phyloP scores from a whole-genome alignment of 2,888 invertebrate genomes.

The Pogonocherus hispidulus region DNA sequence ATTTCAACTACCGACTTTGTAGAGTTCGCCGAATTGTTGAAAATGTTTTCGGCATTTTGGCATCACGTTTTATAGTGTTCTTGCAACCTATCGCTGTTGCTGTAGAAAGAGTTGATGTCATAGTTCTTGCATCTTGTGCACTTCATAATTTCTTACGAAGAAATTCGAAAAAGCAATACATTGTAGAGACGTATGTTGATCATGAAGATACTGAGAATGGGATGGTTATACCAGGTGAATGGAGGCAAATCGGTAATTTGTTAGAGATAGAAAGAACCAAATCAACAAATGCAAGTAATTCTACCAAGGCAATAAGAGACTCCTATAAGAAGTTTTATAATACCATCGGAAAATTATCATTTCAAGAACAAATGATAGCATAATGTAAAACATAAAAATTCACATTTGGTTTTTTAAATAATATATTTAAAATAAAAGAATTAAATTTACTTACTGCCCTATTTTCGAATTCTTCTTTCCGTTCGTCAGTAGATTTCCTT shows the following conservation, averaged over 20 bases:
- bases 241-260: conserved; percentile 38
- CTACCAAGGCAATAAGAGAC: conserved; percentile 30
- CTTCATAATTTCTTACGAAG: conserved; percentile 35
- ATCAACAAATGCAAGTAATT: conserved; percentile 25
- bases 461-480: too few species aligned
- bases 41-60: too few species aligned
- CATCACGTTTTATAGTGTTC: too few species aligned
- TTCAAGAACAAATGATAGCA: too few species aligned
- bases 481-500: too few species aligned
- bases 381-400: too few species aligned
- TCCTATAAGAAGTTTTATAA: conserved; percentile 34
- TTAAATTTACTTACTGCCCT: too few species aligned
- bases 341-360: background rate
- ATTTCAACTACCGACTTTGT: conserved; percentile 30
- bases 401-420: too few species aligned
- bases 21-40: too few species aligned
- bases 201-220: conserved; percentile 34
- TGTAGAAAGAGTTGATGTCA: conserved; percentile 29
- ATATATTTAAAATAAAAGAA: too few species aligned
- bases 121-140: conserved; percentile 36
- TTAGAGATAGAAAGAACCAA: conserved; percentile 33
- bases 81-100: conserved; percentile 30
- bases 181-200: conserved; percentile 39
- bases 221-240: conserved; percentile 29
- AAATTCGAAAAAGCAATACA: conserved; percentile 30